A percentile compares a stretch with the other conserved stretches of the same genome.
Conservation (phyloP, 2,113 vertebrate species). For the Eupsittula cactorum region DNA sequence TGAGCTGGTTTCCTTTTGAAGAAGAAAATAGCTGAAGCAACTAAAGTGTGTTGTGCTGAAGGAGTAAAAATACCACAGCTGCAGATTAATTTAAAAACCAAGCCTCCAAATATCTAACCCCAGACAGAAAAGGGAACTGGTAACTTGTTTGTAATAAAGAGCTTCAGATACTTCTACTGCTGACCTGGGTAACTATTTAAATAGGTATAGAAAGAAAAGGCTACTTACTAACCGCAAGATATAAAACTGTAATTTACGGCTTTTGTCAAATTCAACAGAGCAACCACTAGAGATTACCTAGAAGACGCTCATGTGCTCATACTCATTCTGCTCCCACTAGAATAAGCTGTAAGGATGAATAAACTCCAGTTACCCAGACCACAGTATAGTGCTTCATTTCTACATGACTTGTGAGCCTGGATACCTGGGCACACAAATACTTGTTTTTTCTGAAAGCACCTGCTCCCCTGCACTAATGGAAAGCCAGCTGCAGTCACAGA, state of each 20-base stretch:
- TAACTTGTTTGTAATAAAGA: not conserved
- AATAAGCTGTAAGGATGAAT: not conserved
- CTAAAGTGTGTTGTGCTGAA: not conserved
- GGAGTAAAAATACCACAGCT: not conserved
- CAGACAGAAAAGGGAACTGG: not conserved
- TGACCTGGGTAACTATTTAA: not conserved
- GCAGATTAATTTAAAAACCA: not conserved
- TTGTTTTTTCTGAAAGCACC: not conserved
- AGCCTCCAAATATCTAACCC: not conserved
- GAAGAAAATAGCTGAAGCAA: not conserved
- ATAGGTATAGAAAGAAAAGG: not conserved
- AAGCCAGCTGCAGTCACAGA: not conserved
- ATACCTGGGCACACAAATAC: not conserved
- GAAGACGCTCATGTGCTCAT: rapidly evolving
- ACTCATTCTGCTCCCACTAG: not conserved
- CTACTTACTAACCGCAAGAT: not conserved
- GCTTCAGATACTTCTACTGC: not conserved
- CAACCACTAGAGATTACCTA: not conserved
- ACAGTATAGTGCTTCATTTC: not conserved
- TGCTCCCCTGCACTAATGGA: not conserved
- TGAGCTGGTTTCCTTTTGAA: not conserved
- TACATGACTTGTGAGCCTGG: not conserved
- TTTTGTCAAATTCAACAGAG: not conserved
- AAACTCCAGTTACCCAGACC: rapidly evolving
- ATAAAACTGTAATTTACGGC: not conserved